Conservation (phyloP, 1,140 invertebrate genomes). For the Drosophila paulistorum region DNA sequence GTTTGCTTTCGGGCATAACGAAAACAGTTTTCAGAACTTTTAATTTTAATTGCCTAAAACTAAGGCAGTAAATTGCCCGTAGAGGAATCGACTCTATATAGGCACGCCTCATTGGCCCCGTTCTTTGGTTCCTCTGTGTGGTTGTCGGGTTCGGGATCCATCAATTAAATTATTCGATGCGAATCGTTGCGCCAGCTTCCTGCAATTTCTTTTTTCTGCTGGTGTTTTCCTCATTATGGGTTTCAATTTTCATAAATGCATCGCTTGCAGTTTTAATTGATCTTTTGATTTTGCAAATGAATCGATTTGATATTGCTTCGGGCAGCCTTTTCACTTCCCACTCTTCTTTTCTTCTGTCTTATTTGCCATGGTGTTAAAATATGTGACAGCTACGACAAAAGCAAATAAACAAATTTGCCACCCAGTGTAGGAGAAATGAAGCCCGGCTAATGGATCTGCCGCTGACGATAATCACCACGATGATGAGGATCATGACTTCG, state of each 20-base stretch:
- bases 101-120: slow-evolving; percentile 53
- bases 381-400: slow-evolving; percentile 69
- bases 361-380: slow-evolving; percentile 40
- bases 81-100: slow-evolving; percentile 26
- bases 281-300: slow-evolving; percentile 17
- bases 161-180: slow-evolving; percentile 48
- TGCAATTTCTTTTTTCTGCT: slow-evolving; percentile 27
- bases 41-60: slow-evolving; percentile 29
- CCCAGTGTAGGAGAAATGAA: slow-evolving; percentile 27
- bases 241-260: slow-evolving; percentile 22
- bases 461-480: neutral
- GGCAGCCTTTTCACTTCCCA: neutral
- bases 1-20: neutral
- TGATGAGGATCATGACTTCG: slow-evolving; percentile 11
- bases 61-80: slow-evolving; percentile 40
- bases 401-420: slow-evolving; percentile 63
- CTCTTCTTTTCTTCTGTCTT: slow-evolving; percentile 1
- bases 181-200: slow-evolving; percentile 1
- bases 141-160: neutral
- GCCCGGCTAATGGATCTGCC: neutral
- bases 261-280: slow-evolving; percentile 23
- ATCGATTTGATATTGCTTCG: neutral
- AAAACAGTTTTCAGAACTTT: slow-evolving; percentile 8
- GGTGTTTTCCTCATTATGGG: slow-evolving; percentile 10
- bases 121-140: slow-evolving; percentile 12